Evolutionary conservation across 2,113 vertebrate species (phyloP), one percentile per base, ranked within the genome.

Genomic region (Alethe diademata): DNA sequence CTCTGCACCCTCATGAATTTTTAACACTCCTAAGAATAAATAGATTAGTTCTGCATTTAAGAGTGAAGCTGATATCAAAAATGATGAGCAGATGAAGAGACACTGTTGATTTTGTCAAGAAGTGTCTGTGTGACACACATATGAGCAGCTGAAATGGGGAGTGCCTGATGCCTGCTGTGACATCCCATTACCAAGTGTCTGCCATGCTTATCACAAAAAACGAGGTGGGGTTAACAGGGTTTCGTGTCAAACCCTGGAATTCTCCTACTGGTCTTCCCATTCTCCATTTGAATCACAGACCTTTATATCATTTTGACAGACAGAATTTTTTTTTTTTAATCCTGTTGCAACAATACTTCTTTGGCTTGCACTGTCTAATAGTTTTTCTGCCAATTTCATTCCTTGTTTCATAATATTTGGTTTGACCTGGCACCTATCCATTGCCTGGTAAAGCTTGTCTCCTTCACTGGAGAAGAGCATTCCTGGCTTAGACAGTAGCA

Each of bases 151-250:
- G 81, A 81, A 85, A 47, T 7, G 6, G 61, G 40, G 48, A 69
- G 35, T 0, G 0, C 50, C 25, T 67, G 61, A 23, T 51, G 35
- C 51, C 65, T 43, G 43, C 11, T 2, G 0, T 79, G 64, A 35
- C 22, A 51, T 36, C 48, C 66, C 53, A 33, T 64, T 47, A 42
- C 14, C 2, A 1, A 75, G 20, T 1, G 0, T 36, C 51, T 78
- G 78, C 14, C 29, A 14, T 25, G 33, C 13, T 87, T 62, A 50
- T 62, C 42, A 10, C 35, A 9, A 19, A 54, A 8, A 60, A 60
- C 0, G 0, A 53, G 12, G 16, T 51, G 25, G 23, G 11, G 14
- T 70, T 70, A 50, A 24, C 24, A 50, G 29, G 4, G 8, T 47
- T 71, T 67, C 23, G 3, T 64, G 13, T 28, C 36, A 31, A 61